phyloP scores from a whole-genome alignment of 2,113 vertebrate species.

The Phasianus colchicus region DNA sequence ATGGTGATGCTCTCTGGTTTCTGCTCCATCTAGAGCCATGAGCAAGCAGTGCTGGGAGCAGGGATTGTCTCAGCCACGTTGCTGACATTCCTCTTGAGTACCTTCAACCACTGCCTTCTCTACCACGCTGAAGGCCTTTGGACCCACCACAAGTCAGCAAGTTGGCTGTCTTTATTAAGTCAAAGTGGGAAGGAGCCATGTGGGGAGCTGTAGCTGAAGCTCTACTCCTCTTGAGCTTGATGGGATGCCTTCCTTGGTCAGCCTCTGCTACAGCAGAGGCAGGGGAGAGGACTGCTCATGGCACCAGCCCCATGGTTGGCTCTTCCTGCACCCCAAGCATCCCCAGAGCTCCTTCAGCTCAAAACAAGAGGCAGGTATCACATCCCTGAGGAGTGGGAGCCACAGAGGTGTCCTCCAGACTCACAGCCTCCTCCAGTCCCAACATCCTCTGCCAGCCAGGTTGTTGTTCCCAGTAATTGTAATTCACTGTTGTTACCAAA shows the following conservation, averaged over 20 bases:
- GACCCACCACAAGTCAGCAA: not conserved
- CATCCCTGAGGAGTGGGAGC: not conserved
- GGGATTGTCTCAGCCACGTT: not conserved
- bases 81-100: not conserved
- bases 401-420: not conserved
- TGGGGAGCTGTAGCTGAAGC: not conserved
- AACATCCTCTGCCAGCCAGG: conserved; percentile 51
- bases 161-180: not conserved
- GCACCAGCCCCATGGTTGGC: not conserved
- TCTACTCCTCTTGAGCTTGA: not conserved
- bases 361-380: not conserved
- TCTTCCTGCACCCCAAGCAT: not conserved
- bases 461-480: conserved; percentile 73
- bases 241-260: not conserved
- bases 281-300: not conserved
- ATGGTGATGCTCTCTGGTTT: not conserved
- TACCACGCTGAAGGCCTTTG: not conserved
- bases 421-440: not conserved
- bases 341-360: not conserved
- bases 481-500: conserved; percentile 59
- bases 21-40: not conserved
- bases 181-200: not conserved
- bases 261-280: not conserved
- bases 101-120: not conserved
- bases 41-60: rapidly evolving